These are phyloP conservation scores for Dendrolimus pini DNA, from an alignment of 2,888 invertebrate genomes.

Conservation along the genomic window DNA sequence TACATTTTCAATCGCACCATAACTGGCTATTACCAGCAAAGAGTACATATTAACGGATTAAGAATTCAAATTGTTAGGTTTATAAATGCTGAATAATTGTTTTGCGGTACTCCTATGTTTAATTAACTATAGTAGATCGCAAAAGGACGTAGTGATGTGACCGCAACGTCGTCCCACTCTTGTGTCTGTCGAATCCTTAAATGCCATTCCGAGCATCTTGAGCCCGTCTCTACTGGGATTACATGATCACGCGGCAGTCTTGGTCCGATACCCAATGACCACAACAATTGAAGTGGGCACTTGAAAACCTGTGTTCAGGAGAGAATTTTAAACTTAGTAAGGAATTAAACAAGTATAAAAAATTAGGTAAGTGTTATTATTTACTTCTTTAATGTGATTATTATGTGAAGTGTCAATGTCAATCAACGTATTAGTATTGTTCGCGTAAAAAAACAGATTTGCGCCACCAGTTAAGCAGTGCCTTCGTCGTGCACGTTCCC, in stretches of 20 bases:
- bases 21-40: too few relatives aligned
- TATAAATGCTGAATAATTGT: not conserved
- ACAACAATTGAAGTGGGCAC: slow-evolving; percentile 34
- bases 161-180: slow-evolving; percentile 46
- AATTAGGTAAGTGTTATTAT: too few relatives aligned
- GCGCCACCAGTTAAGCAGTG: too few relatives aligned
- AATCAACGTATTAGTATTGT: too few relatives aligned
- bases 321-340: too few relatives aligned
- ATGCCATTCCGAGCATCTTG: slow-evolving; percentile 45
- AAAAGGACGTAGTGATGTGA: slow-evolving; percentile 31
- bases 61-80: not conserved
- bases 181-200: slow-evolving; percentile 57
- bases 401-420: too few relatives aligned
- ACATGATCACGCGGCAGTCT: slow-evolving; percentile 42
- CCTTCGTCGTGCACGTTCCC: too few relatives aligned
- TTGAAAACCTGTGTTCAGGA: too few relatives aligned
- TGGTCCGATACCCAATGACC: slow-evolving; percentile 39
- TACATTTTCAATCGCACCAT: too few relatives aligned
- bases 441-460: too few relatives aligned
- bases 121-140: slow-evolving; percentile 1
- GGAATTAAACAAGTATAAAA: too few relatives aligned
- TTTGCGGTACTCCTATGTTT: not conserved
- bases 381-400: too few relatives aligned
- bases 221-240: slow-evolving; percentile 60
- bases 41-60: not conserved